Percentiles rank a stretch among this genome's conserved stretches.
Conservation (phyloP, 2,888 invertebrate species). For the Apotomis turbidana region DNA sequence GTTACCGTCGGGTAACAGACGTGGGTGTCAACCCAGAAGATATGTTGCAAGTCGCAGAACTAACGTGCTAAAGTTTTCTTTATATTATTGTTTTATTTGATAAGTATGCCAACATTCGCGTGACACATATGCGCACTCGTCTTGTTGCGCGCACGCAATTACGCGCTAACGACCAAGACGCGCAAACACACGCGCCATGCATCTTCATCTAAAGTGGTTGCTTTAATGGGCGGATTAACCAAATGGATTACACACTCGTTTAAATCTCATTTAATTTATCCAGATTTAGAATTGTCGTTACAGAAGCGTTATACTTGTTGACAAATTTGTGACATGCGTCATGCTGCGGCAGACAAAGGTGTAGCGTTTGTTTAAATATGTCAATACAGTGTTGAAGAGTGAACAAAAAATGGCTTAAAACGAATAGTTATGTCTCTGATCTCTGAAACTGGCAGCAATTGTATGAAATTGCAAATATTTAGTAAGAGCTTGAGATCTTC, state of each 20-base stretch:
- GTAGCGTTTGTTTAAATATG: too few relatives aligned
- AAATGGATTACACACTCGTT: not conserved
- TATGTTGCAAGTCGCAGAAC: too few relatives aligned
- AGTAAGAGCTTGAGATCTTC: too few relatives aligned
- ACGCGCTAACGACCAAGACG: not conserved
- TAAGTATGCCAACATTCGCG: too few relatives aligned
- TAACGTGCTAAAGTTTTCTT: not conserved
- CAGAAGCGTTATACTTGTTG: too few relatives aligned
- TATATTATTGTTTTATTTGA: not conserved
- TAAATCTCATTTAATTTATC: not conserved
- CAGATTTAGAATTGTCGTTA: not conserved
- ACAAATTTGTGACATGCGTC: not conserved
- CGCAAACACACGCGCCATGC: slow-evolving; percentile 2
- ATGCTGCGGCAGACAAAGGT: not conserved
- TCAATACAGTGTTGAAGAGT: too few relatives aligned
- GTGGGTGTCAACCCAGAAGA: too few relatives aligned
- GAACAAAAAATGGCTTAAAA: too few relatives aligned
- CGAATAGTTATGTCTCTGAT: too few relatives aligned
- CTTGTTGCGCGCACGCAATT: not conserved
- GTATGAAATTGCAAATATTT: too few relatives aligned
- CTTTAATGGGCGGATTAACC: slow-evolving; percentile 9
- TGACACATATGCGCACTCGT: not conserved
- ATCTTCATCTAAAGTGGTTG: slow-evolving; percentile 1
- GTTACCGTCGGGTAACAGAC: too few relatives aligned
- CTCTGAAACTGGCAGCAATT: too few relatives aligned